A percentile compares a stretch with the other conserved stretches of the same genome.
Conservation (phyloP, 2,113 vertebrate species). For the Oncorhynchus tshawytscha region DNA sequence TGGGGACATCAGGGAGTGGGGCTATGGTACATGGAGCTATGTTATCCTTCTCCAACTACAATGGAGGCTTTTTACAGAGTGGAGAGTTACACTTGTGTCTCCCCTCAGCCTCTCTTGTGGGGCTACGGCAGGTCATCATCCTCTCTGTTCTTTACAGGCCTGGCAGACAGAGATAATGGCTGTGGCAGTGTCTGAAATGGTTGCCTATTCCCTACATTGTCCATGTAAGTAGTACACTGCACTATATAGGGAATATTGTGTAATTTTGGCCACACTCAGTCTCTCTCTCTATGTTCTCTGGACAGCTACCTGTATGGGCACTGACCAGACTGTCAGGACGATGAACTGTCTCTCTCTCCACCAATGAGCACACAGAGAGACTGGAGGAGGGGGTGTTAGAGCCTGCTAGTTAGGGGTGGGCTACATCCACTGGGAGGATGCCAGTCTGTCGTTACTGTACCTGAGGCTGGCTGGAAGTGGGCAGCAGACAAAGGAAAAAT, state of each 20-base stretch:
- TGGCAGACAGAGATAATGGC: neutral
- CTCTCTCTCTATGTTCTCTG: neutral
- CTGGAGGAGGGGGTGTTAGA: neutral
- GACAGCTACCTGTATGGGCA: neutral
- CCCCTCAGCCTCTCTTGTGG: neutral
- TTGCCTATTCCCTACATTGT: neutral
- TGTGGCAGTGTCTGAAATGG: neutral
- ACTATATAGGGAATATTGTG: too few species aligned
- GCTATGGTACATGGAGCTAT: conserved; percentile 6
- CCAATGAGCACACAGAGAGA: neutral
- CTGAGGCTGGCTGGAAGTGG: too few species aligned
- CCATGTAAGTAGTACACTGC: neutral
- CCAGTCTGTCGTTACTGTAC: too few species aligned
- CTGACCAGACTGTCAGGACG: neutral
- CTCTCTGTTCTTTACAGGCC: conserved; percentile 18
- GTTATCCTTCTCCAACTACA: conserved; percentile 32
- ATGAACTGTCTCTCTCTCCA: neutral
- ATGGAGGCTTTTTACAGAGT: conserved; percentile 20
- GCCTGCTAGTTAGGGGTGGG: neutral
- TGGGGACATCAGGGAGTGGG: conserved; percentile 1
- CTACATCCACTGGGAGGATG: neutral
- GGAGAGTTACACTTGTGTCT: conserved; percentile 8
- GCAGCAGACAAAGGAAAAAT: too few species aligned
- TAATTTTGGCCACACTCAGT: too few species aligned
- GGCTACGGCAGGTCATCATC: neutral